Evolutionary conservation across 2,797 vertebrate genomes (phyloP).

Genomic region (Carapus acus): DNA sequence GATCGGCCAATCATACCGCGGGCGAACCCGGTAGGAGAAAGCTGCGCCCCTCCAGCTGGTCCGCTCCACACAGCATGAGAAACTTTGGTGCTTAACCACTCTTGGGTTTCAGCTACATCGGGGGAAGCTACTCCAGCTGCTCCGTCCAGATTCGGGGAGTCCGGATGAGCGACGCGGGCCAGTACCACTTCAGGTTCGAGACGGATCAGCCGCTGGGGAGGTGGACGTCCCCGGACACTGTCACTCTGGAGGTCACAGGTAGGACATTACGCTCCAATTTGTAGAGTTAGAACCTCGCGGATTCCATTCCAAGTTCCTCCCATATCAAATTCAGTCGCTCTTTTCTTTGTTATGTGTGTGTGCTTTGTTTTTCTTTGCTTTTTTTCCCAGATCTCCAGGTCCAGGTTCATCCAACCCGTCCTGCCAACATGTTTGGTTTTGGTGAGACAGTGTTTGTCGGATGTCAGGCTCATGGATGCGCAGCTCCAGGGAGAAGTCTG

Average conservation of each 20-base stretch:
- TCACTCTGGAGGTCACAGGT: conserved; percentile 72
- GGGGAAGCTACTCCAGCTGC: conserved; percentile 71
- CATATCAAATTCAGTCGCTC: no score
- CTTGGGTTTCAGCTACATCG: conserved; percentile 58
- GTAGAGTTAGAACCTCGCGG: no score
- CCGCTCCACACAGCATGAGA: background rate
- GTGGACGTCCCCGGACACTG: conserved; percentile 73
- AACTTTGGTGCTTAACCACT: background rate
- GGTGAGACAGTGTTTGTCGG: conserved; percentile 73
- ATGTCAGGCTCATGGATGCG: conserved; percentile 72
- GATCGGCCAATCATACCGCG: conserved; percentile 68
- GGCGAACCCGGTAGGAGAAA: conserved; percentile 58
- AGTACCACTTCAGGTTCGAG: conserved; percentile 77
- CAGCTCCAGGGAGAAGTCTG: conserved; percentile 64
- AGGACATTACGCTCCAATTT: no score
- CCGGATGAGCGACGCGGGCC: conserved; percentile 70
- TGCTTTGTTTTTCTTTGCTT: conserved; percentile 14
- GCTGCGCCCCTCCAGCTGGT: background rate
- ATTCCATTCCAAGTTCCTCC: no score
- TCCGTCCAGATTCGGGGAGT: conserved; percentile 69
- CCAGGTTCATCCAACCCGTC: conserved; percentile 67
- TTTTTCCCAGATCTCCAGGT: conserved; percentile 71
- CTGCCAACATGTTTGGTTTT: conserved; percentile 66
- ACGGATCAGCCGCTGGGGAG: conserved; percentile 70
- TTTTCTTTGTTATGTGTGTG: conserved; percentile 10